Evolutionary conservation across 2,797 vertebrate species (phyloP).

Genomic region (Morelia viridis): DNA sequence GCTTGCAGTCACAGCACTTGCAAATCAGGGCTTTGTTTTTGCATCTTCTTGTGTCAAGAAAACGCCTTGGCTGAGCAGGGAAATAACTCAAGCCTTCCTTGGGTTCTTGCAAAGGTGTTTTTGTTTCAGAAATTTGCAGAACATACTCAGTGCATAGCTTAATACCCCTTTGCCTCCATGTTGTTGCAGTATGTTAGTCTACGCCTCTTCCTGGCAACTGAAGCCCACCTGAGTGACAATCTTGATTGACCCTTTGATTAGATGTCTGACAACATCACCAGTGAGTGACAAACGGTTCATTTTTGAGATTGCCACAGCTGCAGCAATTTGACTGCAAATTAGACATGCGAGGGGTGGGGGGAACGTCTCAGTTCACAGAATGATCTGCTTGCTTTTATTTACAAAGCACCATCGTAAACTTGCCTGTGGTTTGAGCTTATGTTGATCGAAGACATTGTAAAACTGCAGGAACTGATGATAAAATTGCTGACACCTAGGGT

Average conservation of each 20-base stretch:
- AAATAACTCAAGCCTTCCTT: neutral
- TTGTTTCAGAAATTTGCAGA: neutral
- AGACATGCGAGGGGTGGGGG: constrained; percentile 19
- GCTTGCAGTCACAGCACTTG: neutral
- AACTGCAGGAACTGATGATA: constrained; percentile 48
- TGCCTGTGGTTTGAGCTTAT: constrained; percentile 38
- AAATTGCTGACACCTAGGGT: constrained; percentile 53
- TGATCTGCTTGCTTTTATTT: constrained; percentile 54
- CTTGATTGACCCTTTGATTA: neutral
- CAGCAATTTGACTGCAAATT: constrained; percentile 45
- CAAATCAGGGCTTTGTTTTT: neutral
- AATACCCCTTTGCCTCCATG: neutral
- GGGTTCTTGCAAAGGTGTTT: neutral
- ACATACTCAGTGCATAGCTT: neutral
- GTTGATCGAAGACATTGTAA: constrained; percentile 47
- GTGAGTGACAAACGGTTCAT: neutral
- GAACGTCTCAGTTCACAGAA: constrained; percentile 44
- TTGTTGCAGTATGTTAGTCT: neutral
- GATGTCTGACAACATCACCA: neutral
- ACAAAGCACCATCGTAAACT: constrained; percentile 20
- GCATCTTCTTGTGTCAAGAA: neutral
- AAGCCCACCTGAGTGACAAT: neutral
- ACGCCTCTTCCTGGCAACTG: neutral
- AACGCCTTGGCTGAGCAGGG: neutral
- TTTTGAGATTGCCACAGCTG: neutral